These are phyloP conservation scores for Drosophila stalkeri DNA, from an alignment of 2,888 invertebrate genomes.

Conservation along the genomic window DNA sequence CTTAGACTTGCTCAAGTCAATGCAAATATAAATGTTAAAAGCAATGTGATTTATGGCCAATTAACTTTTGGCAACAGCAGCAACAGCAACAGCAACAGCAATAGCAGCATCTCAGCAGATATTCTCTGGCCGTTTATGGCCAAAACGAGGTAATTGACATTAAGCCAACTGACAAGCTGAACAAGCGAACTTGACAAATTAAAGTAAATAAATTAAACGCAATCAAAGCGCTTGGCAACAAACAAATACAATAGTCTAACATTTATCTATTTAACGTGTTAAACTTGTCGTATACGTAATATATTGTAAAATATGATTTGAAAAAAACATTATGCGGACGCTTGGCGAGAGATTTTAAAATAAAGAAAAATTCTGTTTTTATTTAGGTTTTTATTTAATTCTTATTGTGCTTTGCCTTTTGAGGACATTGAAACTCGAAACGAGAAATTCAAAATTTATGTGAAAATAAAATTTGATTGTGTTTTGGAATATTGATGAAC, in stretches of 20 bases:
- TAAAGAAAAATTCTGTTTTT: neutral
- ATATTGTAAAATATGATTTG: neutral
- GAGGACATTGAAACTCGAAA: neutral
- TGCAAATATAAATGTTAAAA: conserved; percentile 16
- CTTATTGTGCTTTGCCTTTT: neutral
- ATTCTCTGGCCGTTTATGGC: conserved; percentile 50
- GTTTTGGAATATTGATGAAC: too few relatives aligned
- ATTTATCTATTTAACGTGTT: conserved; percentile 13
- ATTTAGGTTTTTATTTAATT: neutral
- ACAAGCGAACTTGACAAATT: conserved; percentile 65
- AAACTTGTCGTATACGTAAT: conserved; percentile 28
- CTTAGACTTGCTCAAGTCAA: neutral
- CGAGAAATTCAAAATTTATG: neutral
- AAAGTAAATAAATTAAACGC: conserved; percentile 63
- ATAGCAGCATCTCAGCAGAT: conserved; percentile 23
- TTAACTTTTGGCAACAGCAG: conserved; percentile 28
- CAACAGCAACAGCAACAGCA: conserved; percentile 15
- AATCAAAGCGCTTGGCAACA: conserved; percentile 44
- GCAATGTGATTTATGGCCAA: conserved; percentile 44
- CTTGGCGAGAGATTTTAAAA: neutral
- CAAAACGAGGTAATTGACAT: conserved; percentile 67
- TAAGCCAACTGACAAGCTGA: conserved; percentile 50
- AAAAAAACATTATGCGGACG: conserved; percentile 1
- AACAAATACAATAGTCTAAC: neutral
- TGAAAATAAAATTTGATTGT: too few relatives aligned